Evolutionary conservation across 1,140 invertebrate species (phyloP).

Genomic region (Leptopilina boulardi): DNA sequence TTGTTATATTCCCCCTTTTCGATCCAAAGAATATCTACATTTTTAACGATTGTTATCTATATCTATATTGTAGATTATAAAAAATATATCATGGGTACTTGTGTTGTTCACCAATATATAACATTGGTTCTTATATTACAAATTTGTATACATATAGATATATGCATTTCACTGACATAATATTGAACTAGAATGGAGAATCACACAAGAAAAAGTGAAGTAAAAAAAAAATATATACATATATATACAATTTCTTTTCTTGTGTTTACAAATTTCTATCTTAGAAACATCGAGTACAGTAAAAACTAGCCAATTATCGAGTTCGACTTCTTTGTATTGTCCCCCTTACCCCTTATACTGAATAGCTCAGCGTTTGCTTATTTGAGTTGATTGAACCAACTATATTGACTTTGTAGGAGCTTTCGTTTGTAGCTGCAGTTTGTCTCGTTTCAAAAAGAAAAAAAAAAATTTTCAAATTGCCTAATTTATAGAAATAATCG

Average conservation of each 20-base stretch:
- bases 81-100: neutral
- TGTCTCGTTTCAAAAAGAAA: neutral
- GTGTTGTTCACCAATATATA: neutral
- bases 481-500: conserved; percentile 2
- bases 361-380: neutral
- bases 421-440: neutral
- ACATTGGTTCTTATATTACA: neutral
- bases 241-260: neutral
- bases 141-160: neutral
- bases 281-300: neutral
- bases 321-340: conserved; percentile 5
- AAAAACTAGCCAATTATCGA: conserved; percentile 1
- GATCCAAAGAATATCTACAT: conserved; percentile 25
- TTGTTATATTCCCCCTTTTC: conserved; percentile 11
- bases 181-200: neutral
- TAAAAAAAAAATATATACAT: too few species aligned
- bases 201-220: neutral
- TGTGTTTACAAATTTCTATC: neutral
- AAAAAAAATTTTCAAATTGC: neutral
- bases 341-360: neutral
- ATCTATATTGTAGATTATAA: neutral
- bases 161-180: neutral
- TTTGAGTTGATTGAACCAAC: conserved; percentile 13
- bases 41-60: conserved; percentile 19
- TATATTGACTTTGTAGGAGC: neutral